Evolutionary conservation across 2,888 invertebrate genomes (phyloP).

Genomic region (Agonopterix subpropinquella): DNA sequence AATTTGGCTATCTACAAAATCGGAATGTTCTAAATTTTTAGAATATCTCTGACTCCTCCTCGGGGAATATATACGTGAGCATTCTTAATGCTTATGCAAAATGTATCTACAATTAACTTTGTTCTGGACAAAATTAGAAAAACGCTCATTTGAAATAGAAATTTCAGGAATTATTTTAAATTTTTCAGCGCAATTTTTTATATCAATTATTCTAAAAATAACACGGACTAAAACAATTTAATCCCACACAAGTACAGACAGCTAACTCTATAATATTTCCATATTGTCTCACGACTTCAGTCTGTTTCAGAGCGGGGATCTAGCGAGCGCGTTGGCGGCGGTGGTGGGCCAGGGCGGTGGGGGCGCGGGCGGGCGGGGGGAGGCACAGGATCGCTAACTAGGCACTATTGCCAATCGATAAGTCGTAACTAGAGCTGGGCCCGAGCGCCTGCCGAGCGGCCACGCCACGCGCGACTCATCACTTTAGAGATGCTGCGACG

Average conservation of each 20-base stretch:
- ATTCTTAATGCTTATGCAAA: no score
- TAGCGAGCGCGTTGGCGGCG: conserved; percentile 21
- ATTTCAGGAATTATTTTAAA: no score
- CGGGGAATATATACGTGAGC: no score
- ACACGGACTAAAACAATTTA: no score
- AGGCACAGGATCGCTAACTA: conserved; percentile 61
- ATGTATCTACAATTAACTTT: no score
- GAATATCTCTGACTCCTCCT: no score
- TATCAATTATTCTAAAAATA: neutral
- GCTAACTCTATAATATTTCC: neutral
- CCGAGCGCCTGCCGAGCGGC: conserved; percentile 28
- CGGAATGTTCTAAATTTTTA: no score
- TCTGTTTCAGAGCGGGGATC: conserved; percentile 10
- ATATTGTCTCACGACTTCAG: conserved; percentile 13
- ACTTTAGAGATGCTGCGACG: conserved; percentile 71
- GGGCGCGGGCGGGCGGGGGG: conserved; percentile 24
- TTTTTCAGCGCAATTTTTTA: no score
- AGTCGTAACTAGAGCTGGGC: conserved; percentile 52
- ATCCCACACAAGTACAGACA: no score
- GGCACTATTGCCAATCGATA: conserved; percentile 75
- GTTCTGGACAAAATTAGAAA: no score
- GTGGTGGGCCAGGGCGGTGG: conserved; percentile 9
- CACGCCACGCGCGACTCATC: conserved; percentile 70
- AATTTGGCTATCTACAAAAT: no score
- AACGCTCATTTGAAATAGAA: no score